Evolutionary conservation across 2,113 vertebrate genomes (phyloP), one percentile per base, ranked within the genome.

Genomic region (Butorides virescens): DNA sequence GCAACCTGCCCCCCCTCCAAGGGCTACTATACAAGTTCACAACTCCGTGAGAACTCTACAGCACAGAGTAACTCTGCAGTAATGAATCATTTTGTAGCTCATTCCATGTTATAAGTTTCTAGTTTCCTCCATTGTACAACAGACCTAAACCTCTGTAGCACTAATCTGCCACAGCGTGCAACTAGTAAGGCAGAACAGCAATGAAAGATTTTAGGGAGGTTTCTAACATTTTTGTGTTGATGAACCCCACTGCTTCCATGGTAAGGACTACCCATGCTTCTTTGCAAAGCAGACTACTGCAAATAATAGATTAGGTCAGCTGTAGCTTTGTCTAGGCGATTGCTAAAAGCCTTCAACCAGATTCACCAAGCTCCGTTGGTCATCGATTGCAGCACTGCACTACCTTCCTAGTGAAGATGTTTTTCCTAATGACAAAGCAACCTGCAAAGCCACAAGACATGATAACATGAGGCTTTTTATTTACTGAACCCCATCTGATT

Each of bases 1-100:
- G 29, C 25, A 36, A 50, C 26, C 17, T 0, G 2, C 1, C 8
- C 20, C 0, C 2, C 1, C 8, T 6, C 42, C 42, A 29, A 70
- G 19, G 8, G 25, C 16, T 19, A 34, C 72, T 23, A 0, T 23
- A 22, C 53, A 68, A 68, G 26, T 19, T 44, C 23, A 23, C 20
- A 32, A 25, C 4, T 0, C 37, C 62, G 7, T 17, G 42, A 67
- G 80, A 75, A 29, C 26, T 49, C 53, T 49, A 21, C 18, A 79
- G 62, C 20, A 52, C 12, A 58, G 39, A 42, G 11, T 30, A 67
- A 67, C 10, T 36, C 39, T 67, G 16, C 30, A 46, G 49, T 9
- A 63, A 21, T 49, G 7, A 87, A 46, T n/a, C 0, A 11, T 49
- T 79, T 44, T 67, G 17, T 53, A 39, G 52, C 26, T 49, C 34